These are phyloP conservation scores for Prunella strophiata DNA, from an alignment of 2,797 vertebrate genomes.

Conservation along the genomic window DNA sequence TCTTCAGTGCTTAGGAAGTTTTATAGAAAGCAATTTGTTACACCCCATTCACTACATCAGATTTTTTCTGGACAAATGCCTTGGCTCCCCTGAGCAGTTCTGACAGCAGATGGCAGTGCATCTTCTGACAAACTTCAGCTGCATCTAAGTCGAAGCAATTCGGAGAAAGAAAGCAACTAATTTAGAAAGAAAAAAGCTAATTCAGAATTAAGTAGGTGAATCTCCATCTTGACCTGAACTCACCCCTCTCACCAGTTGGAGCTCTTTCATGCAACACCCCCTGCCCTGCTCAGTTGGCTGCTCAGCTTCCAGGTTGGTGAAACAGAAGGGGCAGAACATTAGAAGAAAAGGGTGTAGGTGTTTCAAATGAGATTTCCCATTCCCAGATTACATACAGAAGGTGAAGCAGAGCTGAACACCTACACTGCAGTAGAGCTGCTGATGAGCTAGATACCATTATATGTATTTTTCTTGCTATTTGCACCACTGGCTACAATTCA, in stretches of 20 bases:
- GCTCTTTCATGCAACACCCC: neutral
- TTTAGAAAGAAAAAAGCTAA: neutral
- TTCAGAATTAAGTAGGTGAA: neutral
- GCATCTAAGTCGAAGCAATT: neutral
- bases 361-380: neutral
- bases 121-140: neutral
- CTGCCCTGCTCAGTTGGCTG: neutral
- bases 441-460: neutral
- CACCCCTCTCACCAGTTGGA: neutral
- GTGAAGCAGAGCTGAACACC: neutral
- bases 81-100: neutral
- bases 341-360: neutral
- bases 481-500: neutral
- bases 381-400: neutral
- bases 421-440: neutral
- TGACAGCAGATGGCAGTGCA: conserved; percentile 56
- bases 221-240: neutral
- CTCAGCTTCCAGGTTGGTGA: neutral
- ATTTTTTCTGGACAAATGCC: neutral
- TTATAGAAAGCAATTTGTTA: neutral
- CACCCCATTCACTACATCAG: neutral
- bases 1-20: neutral
- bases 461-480: neutral
- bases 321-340: neutral
- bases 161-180: neutral